Evolutionary conservation across 2,797 vertebrate genomes (phyloP), one percentile per base, ranked within the genome.

Genomic region (Sebastolobus alascanus): DNA sequence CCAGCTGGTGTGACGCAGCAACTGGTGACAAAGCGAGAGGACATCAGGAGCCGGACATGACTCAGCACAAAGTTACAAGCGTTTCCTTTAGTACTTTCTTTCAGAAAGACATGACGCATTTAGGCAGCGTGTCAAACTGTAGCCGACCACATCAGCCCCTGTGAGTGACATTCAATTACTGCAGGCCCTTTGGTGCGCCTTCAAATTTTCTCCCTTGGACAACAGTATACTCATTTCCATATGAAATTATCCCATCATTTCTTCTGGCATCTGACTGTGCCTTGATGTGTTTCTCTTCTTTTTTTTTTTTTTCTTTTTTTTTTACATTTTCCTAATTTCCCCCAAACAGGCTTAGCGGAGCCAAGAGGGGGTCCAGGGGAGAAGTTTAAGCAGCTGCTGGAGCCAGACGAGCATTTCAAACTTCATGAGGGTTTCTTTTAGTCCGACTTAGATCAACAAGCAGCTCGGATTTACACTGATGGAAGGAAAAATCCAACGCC

Each of bases 111-210:
- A 38, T 69, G 81, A 75, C 14, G 64, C 60, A 66, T 13, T 75
- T 50, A 64, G 27, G 38, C 63, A n/a, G 29, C 5, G 11, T 33
- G 50, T 77, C 72, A 65, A 65, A 73, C 78, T 35, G 29, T 5
- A 63, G 78, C 63, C 43, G 59, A 58, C 60, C 40, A 68, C 66
- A 54, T 50, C 75, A 71, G 64, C 65, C 54, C 61, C 38, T 40
- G 43, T 79, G 80, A 93, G 77, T 89, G 89, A 75, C 83, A 84
- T 87, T 85, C 78, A 89, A 89, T 88, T 85, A 89, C 83, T 22
- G 73, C 58, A 16, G 77, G 64, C 20, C 72, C 80, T 85, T 84
- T 84, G 83, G 71, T 80, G 76, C 78, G 63, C 64, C 38, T 63
- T 82, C 72, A 82, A 59, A 80, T 84, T 50, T 63, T 81, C 59